Percentiles rank a stretch among this genome's conserved stretches.
phyloP scores from a whole-genome alignment of 2,888 invertebrate genomes.

The Platycheirus albimanus region DNA sequence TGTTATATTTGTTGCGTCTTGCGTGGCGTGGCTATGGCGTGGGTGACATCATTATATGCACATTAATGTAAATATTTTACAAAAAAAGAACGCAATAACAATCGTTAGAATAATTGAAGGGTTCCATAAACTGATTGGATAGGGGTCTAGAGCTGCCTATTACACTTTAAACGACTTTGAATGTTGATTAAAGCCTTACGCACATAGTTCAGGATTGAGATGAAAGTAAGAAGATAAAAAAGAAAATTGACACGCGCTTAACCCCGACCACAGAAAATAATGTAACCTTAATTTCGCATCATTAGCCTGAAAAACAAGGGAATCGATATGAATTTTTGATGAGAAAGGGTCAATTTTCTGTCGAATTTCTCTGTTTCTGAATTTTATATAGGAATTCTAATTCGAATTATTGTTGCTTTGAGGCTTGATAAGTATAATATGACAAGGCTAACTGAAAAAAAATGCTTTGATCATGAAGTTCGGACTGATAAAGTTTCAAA shows the following conservation, averaged over 20 bases:
- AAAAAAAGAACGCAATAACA: slow-evolving; percentile 22
- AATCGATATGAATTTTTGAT: slow-evolving; percentile 15
- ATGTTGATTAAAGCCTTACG: neutral
- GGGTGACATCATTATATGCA: slow-evolving; percentile 49
- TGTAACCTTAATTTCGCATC: neutral
- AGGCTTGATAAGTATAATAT: too few species aligned
- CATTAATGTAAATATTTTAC: slow-evolving; percentile 50
- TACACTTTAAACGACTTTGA: slow-evolving; percentile 9
- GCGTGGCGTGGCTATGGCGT: too few species aligned
- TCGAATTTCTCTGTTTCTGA: too few species aligned
- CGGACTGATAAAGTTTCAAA: too few species aligned
- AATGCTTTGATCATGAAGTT: too few species aligned
- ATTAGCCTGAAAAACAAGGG: neutral
- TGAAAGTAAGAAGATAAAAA: neutral
- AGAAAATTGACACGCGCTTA: neutral
- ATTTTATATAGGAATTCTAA: too few species aligned
- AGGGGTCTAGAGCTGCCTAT: neutral
- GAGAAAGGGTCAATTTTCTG: too few species aligned
- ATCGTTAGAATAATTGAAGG: slow-evolving; percentile 29
- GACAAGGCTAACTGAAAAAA: too few species aligned
- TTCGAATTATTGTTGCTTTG: too few species aligned
- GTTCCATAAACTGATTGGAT: neutral
- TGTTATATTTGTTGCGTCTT: slow-evolving; percentile 15
- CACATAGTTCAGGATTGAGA: slow-evolving; percentile 11
- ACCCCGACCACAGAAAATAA: neutral